Evolutionary conservation across 2,797 vertebrate species (phyloP).

Genomic region (Chloroceryle inda): DNA sequence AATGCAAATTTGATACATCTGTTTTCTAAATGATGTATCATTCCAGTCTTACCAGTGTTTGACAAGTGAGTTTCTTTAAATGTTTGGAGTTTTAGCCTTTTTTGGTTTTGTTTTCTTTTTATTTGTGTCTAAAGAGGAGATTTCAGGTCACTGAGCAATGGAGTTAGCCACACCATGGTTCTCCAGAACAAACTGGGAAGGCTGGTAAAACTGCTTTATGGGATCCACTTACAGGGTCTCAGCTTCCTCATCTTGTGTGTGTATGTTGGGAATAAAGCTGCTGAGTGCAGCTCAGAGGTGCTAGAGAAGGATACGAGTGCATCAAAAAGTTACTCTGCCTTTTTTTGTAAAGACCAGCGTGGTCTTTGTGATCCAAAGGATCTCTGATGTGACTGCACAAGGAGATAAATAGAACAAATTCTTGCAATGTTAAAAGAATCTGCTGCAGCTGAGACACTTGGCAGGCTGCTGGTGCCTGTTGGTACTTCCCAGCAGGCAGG

Average conservation of each 20-base stretch:
- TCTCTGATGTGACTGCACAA: background rate
- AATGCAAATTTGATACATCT: slow-evolving; percentile 77
- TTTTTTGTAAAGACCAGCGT: background rate
- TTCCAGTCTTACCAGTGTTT: slow-evolving; percentile 54
- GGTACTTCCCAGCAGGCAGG: background rate
- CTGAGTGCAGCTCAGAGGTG: background rate
- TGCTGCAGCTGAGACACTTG: background rate
- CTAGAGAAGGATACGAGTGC: background rate
- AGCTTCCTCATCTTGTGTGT: background rate
- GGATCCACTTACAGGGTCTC: background rate
- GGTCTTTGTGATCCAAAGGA: background rate
- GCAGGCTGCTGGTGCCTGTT: background rate
- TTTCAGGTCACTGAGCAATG: background rate
- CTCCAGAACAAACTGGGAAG: background rate
- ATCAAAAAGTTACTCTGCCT: background rate
- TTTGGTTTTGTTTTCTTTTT: slow-evolving; percentile 37
- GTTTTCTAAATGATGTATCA: slow-evolving; percentile 63
- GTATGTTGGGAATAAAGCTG: background rate
- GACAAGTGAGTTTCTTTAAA: background rate
- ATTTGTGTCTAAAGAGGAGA: slow-evolving; percentile 24
- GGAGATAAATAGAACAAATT: background rate
- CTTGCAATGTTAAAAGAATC: background rate
- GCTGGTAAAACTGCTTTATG: background rate
- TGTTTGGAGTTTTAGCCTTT: slow-evolving; percentile 18
- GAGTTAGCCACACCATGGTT: background rate